These are phyloP conservation scores for Ochotona princeps DNA, from an alignment of 2,113 vertebrate species.

Conservation along the genomic window DNA sequence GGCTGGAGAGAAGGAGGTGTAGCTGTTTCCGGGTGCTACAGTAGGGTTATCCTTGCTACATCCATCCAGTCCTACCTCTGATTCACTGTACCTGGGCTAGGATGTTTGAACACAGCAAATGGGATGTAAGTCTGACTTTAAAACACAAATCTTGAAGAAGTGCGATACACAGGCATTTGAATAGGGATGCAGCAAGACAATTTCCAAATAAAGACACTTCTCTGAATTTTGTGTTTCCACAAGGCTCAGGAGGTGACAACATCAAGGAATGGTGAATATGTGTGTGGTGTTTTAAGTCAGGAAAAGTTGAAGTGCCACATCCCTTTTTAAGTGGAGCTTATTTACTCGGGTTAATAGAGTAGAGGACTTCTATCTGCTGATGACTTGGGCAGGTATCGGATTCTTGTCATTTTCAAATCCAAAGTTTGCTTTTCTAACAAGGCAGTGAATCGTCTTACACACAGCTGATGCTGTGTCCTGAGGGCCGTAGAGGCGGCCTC, in stretches of 20 bases:
- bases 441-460: not conserved
- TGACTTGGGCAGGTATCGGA: not conserved
- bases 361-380: not conserved
- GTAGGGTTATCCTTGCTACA: not conserved
- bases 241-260: not conserved
- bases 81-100: not conserved
- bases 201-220: not conserved
- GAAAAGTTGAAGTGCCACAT: not conserved
- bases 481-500: not conserved
- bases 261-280: not conserved
- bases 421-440: not conserved
- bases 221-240: not conserved
- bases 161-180: not conserved
- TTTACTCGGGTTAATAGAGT: not conserved
- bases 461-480: not conserved
- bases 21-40: not conserved
- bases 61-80: not conserved
- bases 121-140: not conserved
- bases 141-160: not conserved
- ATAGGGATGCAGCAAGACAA: not conserved
- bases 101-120: not conserved
- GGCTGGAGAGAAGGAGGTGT: not conserved
- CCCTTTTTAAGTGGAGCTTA: not conserved
- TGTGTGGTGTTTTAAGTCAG: not conserved
- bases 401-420: not conserved